phyloP scores from a whole-genome alignment of 2,113 vertebrate species.

The Pelecanoides urinatrix region DNA sequence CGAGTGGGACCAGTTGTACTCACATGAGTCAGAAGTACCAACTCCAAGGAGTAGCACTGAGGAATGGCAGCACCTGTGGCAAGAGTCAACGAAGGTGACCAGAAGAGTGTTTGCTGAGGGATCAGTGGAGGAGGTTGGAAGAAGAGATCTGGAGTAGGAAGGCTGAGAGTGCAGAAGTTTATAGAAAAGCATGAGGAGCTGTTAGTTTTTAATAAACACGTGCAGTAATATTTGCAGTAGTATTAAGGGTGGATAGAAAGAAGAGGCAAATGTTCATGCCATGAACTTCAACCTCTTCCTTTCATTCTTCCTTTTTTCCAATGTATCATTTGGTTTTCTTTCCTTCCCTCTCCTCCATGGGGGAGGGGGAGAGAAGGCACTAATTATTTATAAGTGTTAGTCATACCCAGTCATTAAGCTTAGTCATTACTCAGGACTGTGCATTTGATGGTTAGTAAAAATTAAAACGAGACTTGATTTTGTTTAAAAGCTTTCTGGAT shows the following conservation, averaged over 20 bases:
- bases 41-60: neutral
- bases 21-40: neutral
- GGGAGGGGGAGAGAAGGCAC: constrained; percentile 5
- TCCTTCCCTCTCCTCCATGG: neutral
- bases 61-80: neutral
- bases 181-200: neutral
- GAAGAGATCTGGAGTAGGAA: neutral
- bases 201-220: neutral
- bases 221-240: neutral
- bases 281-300: neutral
- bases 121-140: neutral
- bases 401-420: constrained; percentile 61
- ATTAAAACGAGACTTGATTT: constrained; percentile 1
- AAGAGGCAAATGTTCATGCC: neutral
- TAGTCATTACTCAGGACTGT: constrained; percentile 55
- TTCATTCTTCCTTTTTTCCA: neutral
- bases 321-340: neutral
- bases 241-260: neutral
- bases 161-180: neutral
- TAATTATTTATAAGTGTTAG: constrained; percentile 67
- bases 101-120: neutral
- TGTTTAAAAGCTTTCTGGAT: neutral
- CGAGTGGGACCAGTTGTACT: constrained; percentile 11
- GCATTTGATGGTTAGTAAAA: constrained; percentile 53
- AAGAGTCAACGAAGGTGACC: neutral